Base-by-base conservation (phyloP, 2,888 invertebrate species). In the Synanthedon vespiformis region DNA sequence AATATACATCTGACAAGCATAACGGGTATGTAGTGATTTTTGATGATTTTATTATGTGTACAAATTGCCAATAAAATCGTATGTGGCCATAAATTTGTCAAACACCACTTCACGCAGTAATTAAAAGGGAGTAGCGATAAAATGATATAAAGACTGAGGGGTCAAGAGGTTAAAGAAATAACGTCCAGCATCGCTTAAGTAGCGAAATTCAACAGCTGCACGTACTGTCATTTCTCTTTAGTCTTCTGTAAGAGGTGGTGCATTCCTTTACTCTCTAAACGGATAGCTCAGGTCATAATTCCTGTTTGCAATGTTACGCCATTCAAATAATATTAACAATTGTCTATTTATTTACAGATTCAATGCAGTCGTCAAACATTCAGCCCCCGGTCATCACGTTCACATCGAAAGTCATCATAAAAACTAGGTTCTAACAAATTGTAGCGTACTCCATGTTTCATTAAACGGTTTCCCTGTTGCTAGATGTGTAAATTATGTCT, bases 1-100 rank as follows among this genome's bases (percentile, higher is more conserved):
- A 90, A 66, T 90, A 90, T 65, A 88, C 79, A 54, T 89, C 90
- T 40, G 90, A 90, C 60, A 88, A 89, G 63, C 88, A 89, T 56
- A 74, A 77, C 53, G 90, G 90, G 83, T 90, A 81, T 10, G 34
- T 44, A 14, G 8, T 44, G 44, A 13, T 44, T 13, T 14, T 10
- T 12, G 8, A 18, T 12, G 18, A 48, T 16, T 14, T 14, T 48
- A 40, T 51, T 34, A 49, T 49, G 48, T 6, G 8, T 44, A 3
- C 0, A 44, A 13, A 44, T 12, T n/a, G 14, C 13, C 14, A 12
- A 44, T 5, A 13, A 44, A 44, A 13, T 13, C 0, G 44, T 11
- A 3, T 12, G 14, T 44, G 11, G n/a, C 14, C 11, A 44, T 44
- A 44, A 13, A 14, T 13, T 1, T 44, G 14, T 44, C 14, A 44